Conservation (phyloP, 2,113 vertebrate genomes). For the Mormyrus iriodes region DNA sequence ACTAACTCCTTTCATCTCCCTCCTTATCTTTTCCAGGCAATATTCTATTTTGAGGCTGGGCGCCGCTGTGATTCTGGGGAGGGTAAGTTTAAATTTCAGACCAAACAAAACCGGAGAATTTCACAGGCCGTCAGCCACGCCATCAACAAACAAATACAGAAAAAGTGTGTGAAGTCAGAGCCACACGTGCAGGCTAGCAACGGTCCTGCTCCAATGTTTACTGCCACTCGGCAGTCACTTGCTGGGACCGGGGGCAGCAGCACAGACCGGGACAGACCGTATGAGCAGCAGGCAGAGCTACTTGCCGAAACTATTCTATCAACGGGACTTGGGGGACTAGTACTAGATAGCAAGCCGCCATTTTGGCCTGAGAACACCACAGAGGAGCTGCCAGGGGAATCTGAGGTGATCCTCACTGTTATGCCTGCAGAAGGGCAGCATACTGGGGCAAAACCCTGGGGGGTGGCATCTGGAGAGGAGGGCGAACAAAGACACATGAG, state of each 20-base stretch:
- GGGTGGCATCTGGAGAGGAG: not conserved
- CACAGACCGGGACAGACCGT: not conserved
- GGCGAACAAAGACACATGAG: not conserved
- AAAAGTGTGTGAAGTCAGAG: not conserved
- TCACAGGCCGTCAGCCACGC: not conserved
- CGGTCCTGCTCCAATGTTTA: not conserved
- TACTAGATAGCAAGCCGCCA: not conserved
- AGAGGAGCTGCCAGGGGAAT: not conserved
- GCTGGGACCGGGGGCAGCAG: not conserved
- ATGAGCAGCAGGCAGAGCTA: not conserved
- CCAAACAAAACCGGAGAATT: not conserved
- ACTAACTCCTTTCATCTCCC: not conserved
- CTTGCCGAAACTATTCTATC: not conserved
- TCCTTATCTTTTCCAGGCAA: not conserved
- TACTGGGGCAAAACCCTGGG: not conserved
- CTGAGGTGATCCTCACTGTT: not conserved
- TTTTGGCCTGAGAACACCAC: not conserved
- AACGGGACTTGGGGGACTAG: not conserved
- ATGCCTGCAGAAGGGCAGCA: not conserved
- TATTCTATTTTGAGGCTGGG: slow-evolving; percentile 5
- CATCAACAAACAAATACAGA: not conserved
- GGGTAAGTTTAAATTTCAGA: not conserved
- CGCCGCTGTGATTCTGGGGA: not conserved
- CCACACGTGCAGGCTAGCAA: not conserved
- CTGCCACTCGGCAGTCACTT: not conserved